Evolutionary conservation across 2,113 vertebrate genomes (phyloP), one percentile per base, ranked within the genome.

Genomic region (Hyaena hyaena): DNA sequence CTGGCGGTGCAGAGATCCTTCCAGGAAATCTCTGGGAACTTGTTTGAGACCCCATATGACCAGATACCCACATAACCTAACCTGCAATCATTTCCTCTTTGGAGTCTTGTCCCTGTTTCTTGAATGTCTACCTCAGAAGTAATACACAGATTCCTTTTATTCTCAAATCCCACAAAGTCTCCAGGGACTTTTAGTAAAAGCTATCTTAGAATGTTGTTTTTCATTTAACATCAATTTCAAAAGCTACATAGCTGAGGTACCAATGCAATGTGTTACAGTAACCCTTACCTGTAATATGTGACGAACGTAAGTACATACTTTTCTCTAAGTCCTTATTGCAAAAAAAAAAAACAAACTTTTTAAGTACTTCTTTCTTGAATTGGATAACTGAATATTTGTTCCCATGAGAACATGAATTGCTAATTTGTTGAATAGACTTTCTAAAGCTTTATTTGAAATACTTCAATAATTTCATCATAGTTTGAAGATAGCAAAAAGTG

Each of bases 361-460:
- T 74, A 87, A 77, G 35, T 43, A 61, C 4, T 82, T 69, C 9
- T 86, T 73, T 58, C 55, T 68, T 76, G 45, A 26, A 83, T 81
- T 33, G 28, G 21, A 31, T 63, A 48, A 45, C 23, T 85, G 81
- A 69, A 65, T 85, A 83, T 69, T 31, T 93, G 6, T 86, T 82
- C 4, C 53, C 39, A 53, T n/a, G 16, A 80, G 71, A 90, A 65
- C 31, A 55, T 93, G 10, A 90, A 94, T 87, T 58, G 26, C 26
- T 77, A 80, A 45, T 76, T 87, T 90, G 9, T 87, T 80, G 86
- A 69, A 26, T 21, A 77, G 45, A 77, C 16, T 89, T 7, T 61
- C 23, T 74, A 97, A 93, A 74, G 10, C 45, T 68, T 95, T 28
- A 31, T 88, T 95, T 6, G 68, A 86, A 71, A 74, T 66, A 66